Evolutionary conservation across 2,888 invertebrate genomes (phyloP).

Genomic region (Plebejus melissa): DNA sequence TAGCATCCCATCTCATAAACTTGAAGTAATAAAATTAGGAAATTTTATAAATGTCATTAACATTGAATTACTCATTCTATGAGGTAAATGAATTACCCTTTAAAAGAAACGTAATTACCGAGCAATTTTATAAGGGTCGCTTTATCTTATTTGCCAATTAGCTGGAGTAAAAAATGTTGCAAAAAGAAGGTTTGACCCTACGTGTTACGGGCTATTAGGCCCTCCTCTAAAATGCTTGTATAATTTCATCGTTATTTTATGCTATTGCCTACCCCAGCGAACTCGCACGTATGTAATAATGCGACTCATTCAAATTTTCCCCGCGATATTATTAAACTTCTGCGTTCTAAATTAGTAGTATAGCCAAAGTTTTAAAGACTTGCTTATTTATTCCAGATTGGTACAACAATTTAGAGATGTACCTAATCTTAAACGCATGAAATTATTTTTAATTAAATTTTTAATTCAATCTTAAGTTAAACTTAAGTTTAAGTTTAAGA

Average conservation of each 20-base stretch:
- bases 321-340: slow-evolving; percentile 19
- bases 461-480: neutral
- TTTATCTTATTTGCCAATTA: slow-evolving; percentile 27
- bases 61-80: neutral
- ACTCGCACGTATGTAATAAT: slow-evolving; percentile 28
- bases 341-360: neutral
- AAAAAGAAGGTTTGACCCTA: slow-evolving; percentile 35
- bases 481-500: neutral
- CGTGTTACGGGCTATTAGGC: slow-evolving; percentile 41
- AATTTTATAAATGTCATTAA: neutral
- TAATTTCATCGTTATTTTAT: slow-evolving; percentile 52
- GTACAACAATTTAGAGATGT: neutral
- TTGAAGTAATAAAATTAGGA: neutral
- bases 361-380: neutral
- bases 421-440: no score
- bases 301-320: slow-evolving; percentile 30
- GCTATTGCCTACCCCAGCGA: slow-evolving; percentile 38
- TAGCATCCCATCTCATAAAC: neutral
- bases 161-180: slow-evolving; percentile 27
- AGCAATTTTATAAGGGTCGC: slow-evolving; percentile 22
- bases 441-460: neutral
- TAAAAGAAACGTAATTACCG: slow-evolving; percentile 23
- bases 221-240: slow-evolving; percentile 45
- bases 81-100: slow-evolving; percentile 17
- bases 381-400: neutral